Conservation (phyloP, 2,888 invertebrate genomes). For the Oxyteleia sp. region DNA sequence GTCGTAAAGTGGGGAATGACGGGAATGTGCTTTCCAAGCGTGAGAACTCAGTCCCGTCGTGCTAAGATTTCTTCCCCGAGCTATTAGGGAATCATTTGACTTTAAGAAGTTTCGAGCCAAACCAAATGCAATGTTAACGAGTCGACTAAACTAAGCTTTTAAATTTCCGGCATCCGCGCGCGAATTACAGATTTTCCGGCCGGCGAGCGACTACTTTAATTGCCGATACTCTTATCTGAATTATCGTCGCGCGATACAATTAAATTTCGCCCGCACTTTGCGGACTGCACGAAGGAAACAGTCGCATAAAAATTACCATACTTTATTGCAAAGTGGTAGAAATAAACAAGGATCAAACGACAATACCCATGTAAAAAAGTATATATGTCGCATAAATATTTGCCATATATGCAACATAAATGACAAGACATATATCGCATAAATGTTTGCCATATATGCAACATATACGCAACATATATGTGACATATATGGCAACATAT, state of each 20-base stretch:
- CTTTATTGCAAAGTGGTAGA: no score
- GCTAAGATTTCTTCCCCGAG: constrained; percentile 83
- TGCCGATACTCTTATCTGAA: constrained; percentile 52
- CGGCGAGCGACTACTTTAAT: constrained; percentile 36
- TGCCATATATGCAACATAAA: no score
- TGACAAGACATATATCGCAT: no score
- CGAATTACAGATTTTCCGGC: constrained; percentile 8
- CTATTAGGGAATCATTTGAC: constrained; percentile 85
- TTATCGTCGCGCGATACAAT: constrained; percentile 35
- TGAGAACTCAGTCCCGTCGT: constrained; percentile 81
- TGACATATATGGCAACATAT: no score
- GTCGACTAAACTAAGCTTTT: constrained; percentile 65
- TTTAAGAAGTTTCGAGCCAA: constrained; percentile 79
- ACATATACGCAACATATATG: no score
- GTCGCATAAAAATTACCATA: no score
- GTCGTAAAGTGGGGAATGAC: constrained; percentile 67
- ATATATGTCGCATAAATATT: no score
- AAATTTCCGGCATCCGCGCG: constrained; percentile 35
- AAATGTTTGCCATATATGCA: no score
- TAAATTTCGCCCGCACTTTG: constrained; percentile 11
- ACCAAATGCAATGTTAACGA: constrained; percentile 55
- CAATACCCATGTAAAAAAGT: no score
- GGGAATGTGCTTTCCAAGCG: constrained; percentile 78
- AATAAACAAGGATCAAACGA: no score
- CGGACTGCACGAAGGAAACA: no score